phyloP scores from a whole-genome alignment of 2,797 vertebrate species.

The Salmo trutta region DNA sequence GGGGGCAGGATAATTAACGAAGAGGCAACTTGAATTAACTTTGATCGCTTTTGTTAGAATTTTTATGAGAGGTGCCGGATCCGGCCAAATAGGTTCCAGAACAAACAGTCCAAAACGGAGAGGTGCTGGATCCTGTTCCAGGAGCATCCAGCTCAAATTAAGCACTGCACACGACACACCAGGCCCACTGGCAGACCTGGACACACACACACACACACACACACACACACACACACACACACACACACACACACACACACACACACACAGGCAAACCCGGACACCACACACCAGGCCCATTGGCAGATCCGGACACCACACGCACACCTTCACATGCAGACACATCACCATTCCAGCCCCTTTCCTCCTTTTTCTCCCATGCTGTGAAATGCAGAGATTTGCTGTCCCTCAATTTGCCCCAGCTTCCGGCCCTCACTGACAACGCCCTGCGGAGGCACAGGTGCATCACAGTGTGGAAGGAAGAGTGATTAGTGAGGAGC shows the following conservation, averaged over 20 bases:
- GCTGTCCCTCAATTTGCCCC: conserved; percentile 21
- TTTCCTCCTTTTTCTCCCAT: conserved; percentile 1
- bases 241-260: background rate
- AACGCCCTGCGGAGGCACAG: conserved; percentile 21
- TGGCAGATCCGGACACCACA: background rate
- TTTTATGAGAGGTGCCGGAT: too few relatives aligned
- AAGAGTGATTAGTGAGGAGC: conserved; percentile 45
- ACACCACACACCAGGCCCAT: background rate
- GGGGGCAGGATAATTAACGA: too few relatives aligned
- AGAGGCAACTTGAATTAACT: too few relatives aligned
- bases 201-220: conserved; percentile 23
- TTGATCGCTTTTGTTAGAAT: too few relatives aligned
- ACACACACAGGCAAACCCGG: too few relatives aligned
- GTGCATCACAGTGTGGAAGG: conserved; percentile 28
- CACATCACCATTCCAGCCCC: background rate
- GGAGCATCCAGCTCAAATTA: too few relatives aligned
- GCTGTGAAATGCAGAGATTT: conserved; percentile 31
- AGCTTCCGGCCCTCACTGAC: conserved; percentile 25
- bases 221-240: too few relatives aligned
- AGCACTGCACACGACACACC: background rate
- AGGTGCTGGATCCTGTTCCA: too few relatives aligned
- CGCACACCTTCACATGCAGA: conserved; percentile 20
- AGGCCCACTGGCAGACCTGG: background rate
- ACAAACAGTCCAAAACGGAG: too few relatives aligned
- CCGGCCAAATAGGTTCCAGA: too few relatives aligned